Percentiles rank a stretch among this genome's conserved stretches.
Evolutionary conservation across 92 coral and sea anemone genomes (phyloP).

Genomic region (Parazoanthus atlanticus): DNA sequence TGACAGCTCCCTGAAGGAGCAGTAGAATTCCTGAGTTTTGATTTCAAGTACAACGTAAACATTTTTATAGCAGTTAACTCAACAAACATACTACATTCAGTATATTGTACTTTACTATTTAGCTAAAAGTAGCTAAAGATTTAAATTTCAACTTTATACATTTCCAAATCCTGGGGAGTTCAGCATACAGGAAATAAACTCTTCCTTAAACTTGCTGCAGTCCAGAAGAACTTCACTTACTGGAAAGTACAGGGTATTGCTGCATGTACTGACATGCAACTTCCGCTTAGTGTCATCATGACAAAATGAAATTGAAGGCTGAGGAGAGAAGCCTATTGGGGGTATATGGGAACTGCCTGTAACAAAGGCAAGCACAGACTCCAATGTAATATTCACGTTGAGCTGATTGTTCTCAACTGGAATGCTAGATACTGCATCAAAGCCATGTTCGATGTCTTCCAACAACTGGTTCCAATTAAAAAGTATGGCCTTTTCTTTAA

Average conservation of each 20-base stretch:
- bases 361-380: constrained; percentile 50
- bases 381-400: constrained; percentile 42
- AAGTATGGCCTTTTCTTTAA: too few relatives aligned
- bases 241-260: constrained; percentile 58
- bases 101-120: too few relatives aligned
- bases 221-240: constrained; percentile 51
- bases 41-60: constrained; percentile 12
- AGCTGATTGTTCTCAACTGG: too few relatives aligned
- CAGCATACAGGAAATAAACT: constrained; percentile 58
- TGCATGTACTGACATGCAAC: constrained; percentile 65
- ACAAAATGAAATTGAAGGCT: constrained; percentile 51
- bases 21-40: constrained; percentile 8
- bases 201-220: constrained; percentile 44
- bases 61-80: constrained; percentile 2
- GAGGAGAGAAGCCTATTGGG: constrained; percentile 50
- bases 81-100: constrained; percentile 1
- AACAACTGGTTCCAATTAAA: too few relatives aligned
- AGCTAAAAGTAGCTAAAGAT: too few relatives aligned
- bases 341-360: constrained; percentile 59
- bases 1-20: constrained; percentile 16
- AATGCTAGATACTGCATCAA: too few relatives aligned
- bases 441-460: too few relatives aligned
- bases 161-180: too few relatives aligned
- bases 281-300: constrained; percentile 51
- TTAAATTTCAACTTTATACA: too few relatives aligned